These are phyloP conservation scores for Lasioglossum marginatum DNA, from an alignment of 2,888 invertebrate species.

Conservation along the genomic window DNA sequence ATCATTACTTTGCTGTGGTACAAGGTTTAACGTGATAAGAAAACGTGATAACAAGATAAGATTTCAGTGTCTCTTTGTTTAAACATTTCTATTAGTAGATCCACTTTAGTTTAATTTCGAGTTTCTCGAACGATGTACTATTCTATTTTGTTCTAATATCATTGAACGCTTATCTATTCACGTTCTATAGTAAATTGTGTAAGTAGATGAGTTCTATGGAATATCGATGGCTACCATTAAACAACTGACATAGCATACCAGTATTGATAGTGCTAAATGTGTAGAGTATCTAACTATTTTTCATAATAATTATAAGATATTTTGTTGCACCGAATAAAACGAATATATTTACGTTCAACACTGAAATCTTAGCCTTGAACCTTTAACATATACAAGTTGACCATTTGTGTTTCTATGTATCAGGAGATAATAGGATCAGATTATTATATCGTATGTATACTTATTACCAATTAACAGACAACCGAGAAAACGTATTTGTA, in stretches of 20 bases:
- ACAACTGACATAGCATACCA: neutral
- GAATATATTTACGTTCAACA: conserved; percentile 23
- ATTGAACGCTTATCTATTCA: neutral
- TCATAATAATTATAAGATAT: neutral
- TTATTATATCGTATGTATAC: conserved; percentile 34
- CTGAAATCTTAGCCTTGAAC: conserved; percentile 63
- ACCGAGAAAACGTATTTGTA: conserved; percentile 25
- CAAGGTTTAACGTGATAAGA: conserved; percentile 36
- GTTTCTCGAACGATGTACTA: neutral
- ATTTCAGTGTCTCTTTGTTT: conserved; percentile 59
- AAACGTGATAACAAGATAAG: conserved; percentile 55
- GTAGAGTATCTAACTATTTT: conserved; percentile 15
- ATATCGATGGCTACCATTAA: neutral
- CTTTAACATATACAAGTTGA: conserved; percentile 32
- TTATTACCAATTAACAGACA: conserved; percentile 40
- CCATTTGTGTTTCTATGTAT: conserved; percentile 49
- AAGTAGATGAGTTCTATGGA: neutral
- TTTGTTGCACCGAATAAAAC: conserved; percentile 3
- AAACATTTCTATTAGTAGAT: conserved; percentile 13
- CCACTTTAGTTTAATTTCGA: conserved; percentile 1
- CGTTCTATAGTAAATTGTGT: neutral
- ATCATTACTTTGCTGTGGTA: conserved; percentile 48
- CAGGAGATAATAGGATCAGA: conserved; percentile 33
- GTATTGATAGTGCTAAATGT: neutral
- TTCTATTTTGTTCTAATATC: neutral